Evolutionary conservation across 2,797 vertebrate species (phyloP), one percentile per base, ranked within the genome.

Genomic region (Danio kyathit): DNA sequence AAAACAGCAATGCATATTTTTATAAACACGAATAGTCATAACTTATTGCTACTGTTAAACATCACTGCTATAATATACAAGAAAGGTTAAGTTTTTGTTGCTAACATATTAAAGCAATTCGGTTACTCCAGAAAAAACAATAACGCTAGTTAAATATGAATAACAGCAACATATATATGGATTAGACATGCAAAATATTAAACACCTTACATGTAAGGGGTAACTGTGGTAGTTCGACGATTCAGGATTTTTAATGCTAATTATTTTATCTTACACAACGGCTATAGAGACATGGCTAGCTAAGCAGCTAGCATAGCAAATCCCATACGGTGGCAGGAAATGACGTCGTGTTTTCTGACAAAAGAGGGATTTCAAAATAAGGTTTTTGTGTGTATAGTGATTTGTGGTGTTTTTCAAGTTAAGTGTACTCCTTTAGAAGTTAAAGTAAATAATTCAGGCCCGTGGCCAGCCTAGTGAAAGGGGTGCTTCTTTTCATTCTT

Each of bases 241-340:
- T 11, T 17, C 16, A 54, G 38, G 29, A 13, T 11, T 78, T 19
- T 11, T 46, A 72, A 51, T 67, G 12, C 52, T 43, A 51, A 5
- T 74, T 56, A 7, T 74, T 56, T 51, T 48, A 61, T 66, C n/a
- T 40, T 48, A 52, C 17, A 60, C 40, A 57, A 51, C 61, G 16
- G 67, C 57, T 74, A 64, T 9, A 51, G 63, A n/a, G 70, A 74
- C 63, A 61, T 61, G 69, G 59, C 64, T 74, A 59, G 80, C 85
- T 65, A 74, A 73, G 8, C 21, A 48, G 54, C 82, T 79, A 83
- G 73, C 85, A 75, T 79, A 83, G 73, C 85, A 75, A 84, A 82
- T 65, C 73, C 80, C 56, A 5, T 17, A 11, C 74, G 44, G 29
- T 63, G n/a, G 0, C 38, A 72, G 67, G 77, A 79, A 63, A 38